Percentiles rank a stretch among this genome's conserved stretches.
These are phyloP conservation scores for Eupithecia vulgata DNA, from an alignment of 2,888 invertebrate species.

Conservation along the genomic window DNA sequence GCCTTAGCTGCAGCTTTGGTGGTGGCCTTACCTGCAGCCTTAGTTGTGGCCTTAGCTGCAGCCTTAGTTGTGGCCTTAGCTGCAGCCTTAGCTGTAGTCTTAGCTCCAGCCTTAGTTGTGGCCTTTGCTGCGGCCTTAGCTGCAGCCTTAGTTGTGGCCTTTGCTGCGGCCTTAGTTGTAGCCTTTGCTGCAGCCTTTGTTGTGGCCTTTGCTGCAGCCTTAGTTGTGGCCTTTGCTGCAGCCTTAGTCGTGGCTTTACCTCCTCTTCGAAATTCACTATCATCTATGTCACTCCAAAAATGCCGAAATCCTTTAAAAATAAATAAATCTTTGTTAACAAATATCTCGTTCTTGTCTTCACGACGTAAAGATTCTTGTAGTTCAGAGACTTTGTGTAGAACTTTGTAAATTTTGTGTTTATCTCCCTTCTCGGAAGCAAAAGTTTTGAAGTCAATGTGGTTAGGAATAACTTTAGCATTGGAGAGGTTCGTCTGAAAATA, in stretches of 20 bases:
- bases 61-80: not conserved
- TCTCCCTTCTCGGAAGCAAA: not conserved
- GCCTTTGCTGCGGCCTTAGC: not conserved
- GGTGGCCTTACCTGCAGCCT: not conserved
- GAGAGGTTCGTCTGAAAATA: constrained; percentile 40
- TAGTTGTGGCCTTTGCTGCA: not conserved
- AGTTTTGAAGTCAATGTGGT: constrained; percentile 56
- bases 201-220: not conserved
- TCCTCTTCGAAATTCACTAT: constrained; percentile 40
- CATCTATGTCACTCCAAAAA: constrained; percentile 55
- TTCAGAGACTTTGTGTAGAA: constrained; percentile 62
- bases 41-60: not conserved
- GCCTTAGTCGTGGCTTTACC: not conserved
- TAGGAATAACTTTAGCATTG: constrained; percentile 36
- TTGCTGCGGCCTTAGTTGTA: not conserved
- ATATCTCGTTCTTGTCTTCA: constrained; percentile 5
- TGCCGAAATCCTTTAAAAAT: constrained; percentile 65
- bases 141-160: not conserved
- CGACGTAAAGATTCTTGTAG: constrained; percentile 6
- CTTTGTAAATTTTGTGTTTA: constrained; percentile 4
- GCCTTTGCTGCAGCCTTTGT: not conserved
- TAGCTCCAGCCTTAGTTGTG: not conserved
- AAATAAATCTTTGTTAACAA: not conserved
- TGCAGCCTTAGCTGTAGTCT: not conserved
- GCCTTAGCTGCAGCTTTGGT: not conserved